These are phyloP conservation scores for Yponomeuta evonymella DNA, from an alignment of 2,888 invertebrate genomes.

Conservation along the genomic window DNA sequence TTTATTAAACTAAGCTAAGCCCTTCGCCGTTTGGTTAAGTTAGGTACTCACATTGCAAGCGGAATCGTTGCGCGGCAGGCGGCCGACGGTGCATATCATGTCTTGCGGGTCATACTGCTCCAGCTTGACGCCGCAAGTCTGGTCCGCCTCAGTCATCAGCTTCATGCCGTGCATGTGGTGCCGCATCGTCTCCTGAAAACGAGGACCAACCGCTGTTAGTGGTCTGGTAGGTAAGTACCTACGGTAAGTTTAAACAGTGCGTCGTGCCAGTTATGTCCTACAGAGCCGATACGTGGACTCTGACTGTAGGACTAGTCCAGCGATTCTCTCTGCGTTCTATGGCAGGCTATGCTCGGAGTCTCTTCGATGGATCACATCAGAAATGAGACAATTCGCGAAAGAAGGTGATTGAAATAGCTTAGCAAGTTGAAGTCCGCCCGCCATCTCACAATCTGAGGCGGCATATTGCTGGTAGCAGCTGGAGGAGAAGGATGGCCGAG, in stretches of 20 bases:
- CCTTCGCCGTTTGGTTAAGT: too few species aligned
- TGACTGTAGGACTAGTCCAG: neutral
- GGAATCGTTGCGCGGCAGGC: constrained; percentile 51
- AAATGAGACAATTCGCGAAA: too few species aligned
- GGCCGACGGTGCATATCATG: constrained; percentile 60
- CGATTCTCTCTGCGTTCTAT: too few species aligned
- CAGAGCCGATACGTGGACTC: neutral
- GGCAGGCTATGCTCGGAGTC: too few species aligned
- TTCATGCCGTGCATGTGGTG: constrained; percentile 62
- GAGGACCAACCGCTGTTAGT: constrained; percentile 11
- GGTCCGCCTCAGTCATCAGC: constrained; percentile 39
- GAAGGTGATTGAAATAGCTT: too few species aligned
- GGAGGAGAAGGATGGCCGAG: too few species aligned
- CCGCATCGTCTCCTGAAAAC: constrained; percentile 57
- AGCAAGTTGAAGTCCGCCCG: too few species aligned
- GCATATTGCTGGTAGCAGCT: too few species aligned
- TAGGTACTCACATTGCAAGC: constrained; percentile 58
- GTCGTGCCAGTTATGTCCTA: neutral
- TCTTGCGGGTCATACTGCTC: constrained; percentile 46
- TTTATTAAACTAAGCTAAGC: too few species aligned
- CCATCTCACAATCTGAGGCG: too few species aligned
- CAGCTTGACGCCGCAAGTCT: constrained; percentile 38
- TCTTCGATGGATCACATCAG: too few species aligned
- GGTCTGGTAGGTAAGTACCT: neutral
- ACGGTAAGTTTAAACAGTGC: neutral